phyloP scores from a whole-genome alignment of 1,140 invertebrate genomes.

The Trichomalopsis sarcophagae region DNA sequence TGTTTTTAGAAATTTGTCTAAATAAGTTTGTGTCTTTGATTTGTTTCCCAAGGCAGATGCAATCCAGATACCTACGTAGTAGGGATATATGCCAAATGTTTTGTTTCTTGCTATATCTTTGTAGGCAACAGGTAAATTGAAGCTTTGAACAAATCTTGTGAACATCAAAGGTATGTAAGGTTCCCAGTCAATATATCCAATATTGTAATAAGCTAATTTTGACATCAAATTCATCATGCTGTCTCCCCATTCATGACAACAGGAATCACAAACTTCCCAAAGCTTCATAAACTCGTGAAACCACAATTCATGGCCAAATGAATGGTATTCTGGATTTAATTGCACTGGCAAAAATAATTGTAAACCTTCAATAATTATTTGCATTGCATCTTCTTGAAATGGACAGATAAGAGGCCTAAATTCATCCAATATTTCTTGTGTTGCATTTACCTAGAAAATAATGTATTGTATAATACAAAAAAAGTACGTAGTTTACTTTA shows the following conservation, averaged over 20 bases:
- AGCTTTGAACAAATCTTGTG: constrained; percentile 83
- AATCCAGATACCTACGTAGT: constrained; percentile 76
- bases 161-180: constrained; percentile 89
- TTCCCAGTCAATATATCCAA: constrained; percentile 92
- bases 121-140: constrained; percentile 88
- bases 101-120: constrained; percentile 75
- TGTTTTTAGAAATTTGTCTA: constrained; percentile 88
- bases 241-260: constrained; percentile 82
- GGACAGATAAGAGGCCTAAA: constrained; percentile 87
- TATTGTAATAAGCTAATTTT: constrained; percentile 82
- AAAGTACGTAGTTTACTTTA: not conserved
- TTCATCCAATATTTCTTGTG: constrained; percentile 92
- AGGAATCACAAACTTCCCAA: constrained; percentile 83
- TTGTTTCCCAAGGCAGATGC: constrained; percentile 70
- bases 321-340: constrained; percentile 79
- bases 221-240: constrained; percentile 85
- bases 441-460: constrained; percentile 76
- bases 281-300: constrained; percentile 88
- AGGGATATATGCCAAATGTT: constrained; percentile 76
- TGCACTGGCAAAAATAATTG: constrained; percentile 86
- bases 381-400: constrained; percentile 78
- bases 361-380: constrained; percentile 79
- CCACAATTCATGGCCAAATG: constrained; percentile 86
- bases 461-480: constrained; percentile 8
- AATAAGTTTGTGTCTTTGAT: constrained; percentile 80